phyloP scores from a whole-genome alignment of 2,113 vertebrate species.

The Cercopithecus mona region DNA sequence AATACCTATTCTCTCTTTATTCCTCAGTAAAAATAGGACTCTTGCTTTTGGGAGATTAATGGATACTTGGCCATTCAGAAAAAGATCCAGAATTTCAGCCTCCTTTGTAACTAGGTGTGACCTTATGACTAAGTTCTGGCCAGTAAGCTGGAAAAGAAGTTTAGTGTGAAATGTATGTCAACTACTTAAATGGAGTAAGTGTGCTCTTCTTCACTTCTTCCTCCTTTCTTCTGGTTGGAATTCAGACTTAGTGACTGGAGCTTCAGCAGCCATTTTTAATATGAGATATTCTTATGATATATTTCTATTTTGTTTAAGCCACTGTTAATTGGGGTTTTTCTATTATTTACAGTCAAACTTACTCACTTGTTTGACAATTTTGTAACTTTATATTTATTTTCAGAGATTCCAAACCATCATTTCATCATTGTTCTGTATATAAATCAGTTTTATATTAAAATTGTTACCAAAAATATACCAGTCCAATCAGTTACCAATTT shows the following conservation, averaged over 20 bases:
- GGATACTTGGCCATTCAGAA: not conserved
- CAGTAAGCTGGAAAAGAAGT: not conserved
- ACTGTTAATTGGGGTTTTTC: not conserved
- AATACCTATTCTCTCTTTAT: not conserved
- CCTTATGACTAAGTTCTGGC: not conserved
- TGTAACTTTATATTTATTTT: not conserved
- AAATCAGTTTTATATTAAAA: not conserved
- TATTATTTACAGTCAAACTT: not conserved
- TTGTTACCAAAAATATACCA: not conserved
- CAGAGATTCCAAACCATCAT: not conserved
- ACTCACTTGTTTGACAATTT: not conserved
- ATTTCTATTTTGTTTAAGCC: not conserved
- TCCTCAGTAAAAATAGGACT: not conserved
- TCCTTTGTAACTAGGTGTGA: not conserved
- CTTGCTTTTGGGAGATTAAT: not conserved
- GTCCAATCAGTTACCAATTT: not conserved
- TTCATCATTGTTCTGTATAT: not conserved
- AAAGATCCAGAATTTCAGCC: not conserved
- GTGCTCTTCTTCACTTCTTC: not conserved
- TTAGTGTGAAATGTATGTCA: not conserved
- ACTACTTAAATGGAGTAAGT: not conserved
- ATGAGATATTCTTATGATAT: not conserved
- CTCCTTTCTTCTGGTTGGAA: not conserved
- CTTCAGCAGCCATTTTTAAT: not conserved
- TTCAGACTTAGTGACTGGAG: not conserved